Percentiles rank a stretch among this genome's conserved stretches.
Evolutionary conservation across 1,140 invertebrate genomes (phyloP).

Genomic region (Drosophila pandora): DNA sequence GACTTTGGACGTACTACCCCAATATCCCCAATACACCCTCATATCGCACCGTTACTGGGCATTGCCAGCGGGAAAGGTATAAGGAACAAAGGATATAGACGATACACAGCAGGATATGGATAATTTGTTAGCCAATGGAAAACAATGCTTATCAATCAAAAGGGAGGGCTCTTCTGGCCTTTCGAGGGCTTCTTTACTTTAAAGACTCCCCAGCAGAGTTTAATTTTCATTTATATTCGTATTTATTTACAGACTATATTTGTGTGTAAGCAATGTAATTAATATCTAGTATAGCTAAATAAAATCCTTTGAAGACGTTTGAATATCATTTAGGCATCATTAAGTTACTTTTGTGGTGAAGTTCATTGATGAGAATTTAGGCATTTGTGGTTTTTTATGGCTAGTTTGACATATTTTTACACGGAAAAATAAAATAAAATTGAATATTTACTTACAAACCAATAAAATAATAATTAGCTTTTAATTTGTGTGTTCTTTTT

Average conservation of each 20-base stretch:
- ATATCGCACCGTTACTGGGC: not conserved
- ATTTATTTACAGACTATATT: not conserved
- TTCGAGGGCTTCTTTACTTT: not conserved
- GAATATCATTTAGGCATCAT: not conserved
- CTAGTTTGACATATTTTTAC: slow-evolving; percentile 2
- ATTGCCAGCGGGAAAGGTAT: not conserved
- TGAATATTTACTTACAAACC: not conserved
- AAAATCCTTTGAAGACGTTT: not conserved
- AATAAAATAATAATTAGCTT: not conserved
- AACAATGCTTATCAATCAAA: not conserved
- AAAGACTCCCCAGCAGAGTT: not conserved
- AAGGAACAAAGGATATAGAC: slow-evolving; percentile 8
- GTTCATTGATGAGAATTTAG: not conserved
- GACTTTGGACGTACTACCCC: no score
- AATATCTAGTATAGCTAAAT: not conserved
- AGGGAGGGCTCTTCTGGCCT: not conserved
- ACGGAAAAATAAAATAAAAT: not conserved
- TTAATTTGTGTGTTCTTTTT: not conserved
- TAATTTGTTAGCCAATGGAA: slow-evolving; percentile 5
- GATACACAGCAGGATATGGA: slow-evolving; percentile 1
- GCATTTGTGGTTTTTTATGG: not conserved
- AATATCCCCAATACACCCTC: not conserved
- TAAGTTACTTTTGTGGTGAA: not conserved
- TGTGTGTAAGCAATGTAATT: not conserved
- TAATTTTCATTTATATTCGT: not conserved